Base-by-base conservation (phyloP, 2,797 vertebrate genomes). In the Esox lucius region DNA sequence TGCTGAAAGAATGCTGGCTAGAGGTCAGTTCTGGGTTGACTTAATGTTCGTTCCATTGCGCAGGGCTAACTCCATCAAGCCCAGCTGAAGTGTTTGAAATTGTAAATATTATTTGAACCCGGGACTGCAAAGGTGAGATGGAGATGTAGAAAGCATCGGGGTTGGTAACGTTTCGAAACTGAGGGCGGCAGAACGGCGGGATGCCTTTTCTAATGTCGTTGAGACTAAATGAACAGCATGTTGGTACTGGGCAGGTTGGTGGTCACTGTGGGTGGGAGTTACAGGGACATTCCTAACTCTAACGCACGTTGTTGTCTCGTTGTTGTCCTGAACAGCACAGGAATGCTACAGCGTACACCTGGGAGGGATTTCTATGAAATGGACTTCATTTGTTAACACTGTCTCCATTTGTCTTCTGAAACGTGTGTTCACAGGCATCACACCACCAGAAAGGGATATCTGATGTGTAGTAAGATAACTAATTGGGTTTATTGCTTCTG, bases 181-280 rank as follows among this genome's bases (percentile, higher is more conserved):
- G 84, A 26, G 78, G 81, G 84, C 78, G 78, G 68, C 22, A 66
- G 35, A 42, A 71, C 70, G 35, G 64, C 75, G 71, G 82, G 80
- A 78, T 33, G 84, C 56, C 86, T 83, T 85, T 85, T 86, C 91
- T 89, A 87, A 87, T 88, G 88, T 87, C 89, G 91, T 91, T 77
- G 89, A 85, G 85, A 91, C 86, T 85, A 81, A 85, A 89, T 92
- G 86, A 90, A 88, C 88, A 88, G 91, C 88, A 92, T 92, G 94
- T 93, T 94, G 94, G 93, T 87, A 92, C 89, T 91, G 92, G 94
- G 94, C 91, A 95, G 87, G 94, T 95, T 90, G 91, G 88, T 87
- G 88, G 92, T 87, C 87, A 90, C 91, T 87, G 81, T 75, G 5
- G 73, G 87, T 81, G 77, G 86, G 76, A 87, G 81, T 83, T 75